Base-by-base conservation (phyloP, 2,888 invertebrate genomes). In the Ethmia dodecea region DNA sequence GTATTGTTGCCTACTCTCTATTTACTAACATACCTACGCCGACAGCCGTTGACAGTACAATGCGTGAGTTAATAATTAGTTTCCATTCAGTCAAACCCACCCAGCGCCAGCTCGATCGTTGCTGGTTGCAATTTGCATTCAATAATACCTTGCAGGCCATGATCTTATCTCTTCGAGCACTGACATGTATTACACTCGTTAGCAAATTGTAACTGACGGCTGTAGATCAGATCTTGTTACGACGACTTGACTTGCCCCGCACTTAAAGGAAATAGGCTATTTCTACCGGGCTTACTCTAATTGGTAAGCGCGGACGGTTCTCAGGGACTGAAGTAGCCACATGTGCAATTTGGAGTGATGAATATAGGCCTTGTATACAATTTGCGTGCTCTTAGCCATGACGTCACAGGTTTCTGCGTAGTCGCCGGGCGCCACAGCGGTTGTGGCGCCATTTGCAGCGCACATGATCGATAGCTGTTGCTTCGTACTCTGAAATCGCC, bases 161-260 rank as follows among this genome's bases (percentile, higher is more conserved):
- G 77, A 80, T 80, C 71, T 70, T 79, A 80, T 80, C 78, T 53
- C 37, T 51, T 49, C 47, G 51, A 66, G 53, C 66, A 60, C 66
- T 64, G 71, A 69, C 71, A 68, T 67, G 71, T 69, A 70, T 67
- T 67, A 66, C 73, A 76, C 70, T 74, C 68, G 74, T 75, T 78
- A 75, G 73, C 75, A 78, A 78, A 81, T 79, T 78, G 71, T 63
- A 71, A 71, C 66, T 67, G 76, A 71, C 78, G 68, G 64, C 60
- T 60, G 61, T 66, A 66, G 75, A 73, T 76, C 69, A 62, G 58
- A 65, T 60, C 65, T 60, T 43, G 59, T 64, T 62, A 57, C 48
- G 53, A 46, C 43, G 53, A 47, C 43, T 45, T 46, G 43, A 41
- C 52, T 51, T 43, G 41, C 38, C 40, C 39, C 37, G 37, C 40